Evolutionary conservation across 2,797 vertebrate species (phyloP), one percentile per base, ranked within the genome.

Genomic region (Columba guinea): DNA sequence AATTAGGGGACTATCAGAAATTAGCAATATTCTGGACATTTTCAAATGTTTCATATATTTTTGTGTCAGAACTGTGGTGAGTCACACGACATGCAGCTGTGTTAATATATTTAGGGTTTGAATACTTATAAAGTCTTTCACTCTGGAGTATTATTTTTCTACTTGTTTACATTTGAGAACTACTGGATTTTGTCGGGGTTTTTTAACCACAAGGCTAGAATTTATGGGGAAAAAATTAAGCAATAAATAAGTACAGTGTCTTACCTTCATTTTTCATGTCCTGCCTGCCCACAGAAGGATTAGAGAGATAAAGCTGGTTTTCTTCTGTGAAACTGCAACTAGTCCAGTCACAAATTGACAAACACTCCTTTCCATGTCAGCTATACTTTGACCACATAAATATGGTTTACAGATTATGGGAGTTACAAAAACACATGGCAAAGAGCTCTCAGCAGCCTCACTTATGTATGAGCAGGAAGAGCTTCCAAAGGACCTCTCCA

Each of bases 401-500:
- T 95, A 75, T 74, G 88, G 83, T 94, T 95, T 96, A 80, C 49
- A 90, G 87, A 96, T 95, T 84, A 84, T 34, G 62, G 34, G 79
- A 94, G 84, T 75, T 68, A 71, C 74, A 84, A 88, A 89, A 94
- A 92, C 62, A 94, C 53, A 85, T 4, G 32, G 91, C 86, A 94
- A 93, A 95, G 67, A 65, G 63, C 79, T 70, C 75, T 79, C 52
- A 2, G 89, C 37, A 84, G 80, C 37, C 53, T 55, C 46, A 59
- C 58, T 90, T 91, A 34, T 16, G 23, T 77, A 94, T 70, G 87
- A 91, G 75, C 83, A 92, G 85, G 48, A 94, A 93, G 86, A 79
- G 51, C 13, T 86, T 96, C 70, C 85, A 84, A 79, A 48, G 78
- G 90, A 96, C 93, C 93, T 95, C 94, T 96, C 92, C 94, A 96